Base-by-base conservation (phyloP, 2,888 invertebrate species). In the Gerris lacustris region DNA sequence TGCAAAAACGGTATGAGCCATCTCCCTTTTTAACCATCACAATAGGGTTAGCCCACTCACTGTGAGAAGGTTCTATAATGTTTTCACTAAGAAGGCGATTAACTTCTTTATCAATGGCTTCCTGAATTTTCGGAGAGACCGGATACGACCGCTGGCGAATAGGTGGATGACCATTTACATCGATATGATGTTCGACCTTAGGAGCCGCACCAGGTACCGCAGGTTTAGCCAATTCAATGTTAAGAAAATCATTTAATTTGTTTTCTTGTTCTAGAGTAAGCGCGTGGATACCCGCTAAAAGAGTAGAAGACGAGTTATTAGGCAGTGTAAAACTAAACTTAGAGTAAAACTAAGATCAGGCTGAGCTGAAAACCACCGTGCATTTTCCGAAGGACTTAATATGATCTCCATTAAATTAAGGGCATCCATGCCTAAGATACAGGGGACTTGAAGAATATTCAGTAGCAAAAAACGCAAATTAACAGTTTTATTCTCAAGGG, bases 151-250 rank as follows among this genome's bases (percentile, higher is more conserved):
- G 17, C 31, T 64, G 66, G 17, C 31, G 17, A 31, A 64, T 64
- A 43, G 67, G 67, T 18, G 18, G 43, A 44, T 43, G 18, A 18
- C 44, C 44, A 5, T 44, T 15, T 5, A 67, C 15, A 44, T 67
- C 67, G 44, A 67, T 67, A 15, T 67, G 67, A 67, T 67, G 67
- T 67, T 67, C 67, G 55, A 55, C 55, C 55, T 55, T 55, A 55
- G 2, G 55, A 15, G 55, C 15, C 9, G 55, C 55, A 55, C 55
- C 55, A 55, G 55, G 55, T 11, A 55, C 55, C 11, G 15, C 15
- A 55, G 55, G 55, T 55, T 55, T 55, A 55, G 55, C 55, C 55
- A 9, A 55, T 55, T 55, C 55, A 55, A 15, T 15, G 15, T 9
- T 11, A 15, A 55, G 55, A 55, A 55, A 55, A 15, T 5, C 15